Evolutionary conservation across 2,113 vertebrate genomes (phyloP), one percentile per base, ranked within the genome.

Genomic region (Paramisgurnus dabryanus): DNA sequence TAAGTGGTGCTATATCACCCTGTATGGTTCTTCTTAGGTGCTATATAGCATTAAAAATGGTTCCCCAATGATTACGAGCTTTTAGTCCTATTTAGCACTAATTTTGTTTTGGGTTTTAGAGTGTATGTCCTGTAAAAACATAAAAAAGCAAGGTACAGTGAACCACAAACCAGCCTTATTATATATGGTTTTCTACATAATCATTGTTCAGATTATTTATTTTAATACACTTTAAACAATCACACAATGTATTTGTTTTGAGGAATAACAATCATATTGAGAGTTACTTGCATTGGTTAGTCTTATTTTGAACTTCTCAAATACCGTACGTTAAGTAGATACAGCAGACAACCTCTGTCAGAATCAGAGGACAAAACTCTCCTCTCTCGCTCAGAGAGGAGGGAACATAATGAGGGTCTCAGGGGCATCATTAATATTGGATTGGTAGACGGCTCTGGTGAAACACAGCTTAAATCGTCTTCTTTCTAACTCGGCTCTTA

Each of bases 401-500:
- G 27, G 39, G 76, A 79, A 66, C 53, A 53, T 73, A 67, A 79
- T 49, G 27, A 83, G 78, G 15, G 57, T 76, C 78, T 74, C 27
- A 39, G 63, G 71, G 63, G 73, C 58, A 61, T 77, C 75, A 84
- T 80, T 78, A 67, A 72, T 72, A 66, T 65, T 43, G 50, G 72
- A 84, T 84, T 67, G 67, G 74, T 74, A 75, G 60, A 66, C 40
- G n/a, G 72, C 22, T 72, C 67, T 43, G 17, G 71, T 65, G 65
- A 66, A 65, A 70, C 18, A 27, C 57, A 7, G 71, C 63, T 76
- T 76, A 57, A 83, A 45, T 69, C 70, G 45, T 68, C 8, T 53
- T 82, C 53, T 60, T 82, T 83, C 71, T 63, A 58, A 61, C 80
- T 80, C 67, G 69, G 66, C 15, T 65, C 67, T 15, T 67, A 68